Evolutionary conservation across 2,888 invertebrate species (phyloP), one percentile per base, ranked within the genome.

Genomic region (Mayetiola destructor): DNA sequence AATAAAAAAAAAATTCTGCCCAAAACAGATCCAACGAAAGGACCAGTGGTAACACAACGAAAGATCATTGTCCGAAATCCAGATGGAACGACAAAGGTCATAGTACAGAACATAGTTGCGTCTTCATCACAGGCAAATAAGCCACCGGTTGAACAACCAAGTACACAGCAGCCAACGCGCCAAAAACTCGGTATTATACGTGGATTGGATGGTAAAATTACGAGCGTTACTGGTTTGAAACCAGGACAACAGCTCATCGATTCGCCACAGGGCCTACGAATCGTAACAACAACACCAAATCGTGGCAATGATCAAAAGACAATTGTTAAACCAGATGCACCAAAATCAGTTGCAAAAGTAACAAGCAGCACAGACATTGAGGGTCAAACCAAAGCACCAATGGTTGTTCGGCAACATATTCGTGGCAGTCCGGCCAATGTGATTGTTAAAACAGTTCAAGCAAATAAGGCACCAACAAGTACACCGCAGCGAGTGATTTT

Each of bases 221-320:
- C 29, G 21, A 89, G 92, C 64, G 93, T 95, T 1, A 82, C 89
- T 59, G 95, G 95, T 1, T 76, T 95, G 9, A 79, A 90, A 70
- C 88, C 92, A 52, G 94, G 93, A 57, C 95, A 95, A 68, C 93
- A 94, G 67, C 75, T 95, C 58, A 84, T 94, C 42, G 89, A 93
- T 69, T 85, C 92, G 80, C 86, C 93, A 0, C 94, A 95, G 70
- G 95, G 95, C 0, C 74, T 94, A 23, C 93, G 94, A 67, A 84
- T 94, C 18, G 75, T 80, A 48, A 72, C 76, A 9, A 69, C 75
- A 21, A 76, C 77, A 16, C 69, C 74, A 59, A 65, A 16, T 12
- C 35, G 23, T 21, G 27, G 39, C 1, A 10, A 20, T 5, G 30
- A 36, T 21, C 21, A 21, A 6, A 59, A 56, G 14, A 32, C 59